Evolutionary conservation across 2,888 invertebrate species (phyloP), one percentile per base, ranked within the genome.

Genomic region (Entomobrya proxima): DNA sequence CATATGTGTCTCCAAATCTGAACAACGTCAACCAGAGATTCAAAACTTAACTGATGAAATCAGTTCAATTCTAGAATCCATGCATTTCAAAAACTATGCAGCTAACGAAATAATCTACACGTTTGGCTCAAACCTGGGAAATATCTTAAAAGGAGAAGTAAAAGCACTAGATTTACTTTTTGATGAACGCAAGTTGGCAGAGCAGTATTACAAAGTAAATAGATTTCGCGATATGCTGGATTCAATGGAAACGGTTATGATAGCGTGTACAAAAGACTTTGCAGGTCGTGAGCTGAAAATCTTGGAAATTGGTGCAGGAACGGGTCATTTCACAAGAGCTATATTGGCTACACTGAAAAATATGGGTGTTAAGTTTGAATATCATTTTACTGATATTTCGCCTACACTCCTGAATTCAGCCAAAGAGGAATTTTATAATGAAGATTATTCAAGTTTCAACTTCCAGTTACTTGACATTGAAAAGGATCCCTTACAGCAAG

Each of bases 341-440:
- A 21, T 75, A 6, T 30, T 82, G 0, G 55, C n/a, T 9, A n/a
- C 18, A 6, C 30, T 75, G 6, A 18, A 58, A 9, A 27, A 64
- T n/a, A 15, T 7, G 1, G 47, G 50, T 50, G 47, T 85, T 15
- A 64, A 72, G 13, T 84, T 40, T 47, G 18, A 61, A 2, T 85
- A 85, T 18, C 18, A 30, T 13, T 85, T 85, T 30, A 85, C 85
- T 1, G 85, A 85, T 32, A 85, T 85, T 52, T 85, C 85, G 15
- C 32, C 72, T 0, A n/a, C 58, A 15, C 74, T 79, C 64, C 64
- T 85, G 27, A 5, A 61, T 1, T 32, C 24, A 32, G 85, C 85
- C 11, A 18, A 32, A 9, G 9, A 30, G 1, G 61, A 37, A 18
- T 69, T 85, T 44, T 2, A 15, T 0, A 50, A 78, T 4, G 27